Evolutionary conservation across 2,888 invertebrate species (phyloP).

Genomic region (Agonum fuliginosum): DNA sequence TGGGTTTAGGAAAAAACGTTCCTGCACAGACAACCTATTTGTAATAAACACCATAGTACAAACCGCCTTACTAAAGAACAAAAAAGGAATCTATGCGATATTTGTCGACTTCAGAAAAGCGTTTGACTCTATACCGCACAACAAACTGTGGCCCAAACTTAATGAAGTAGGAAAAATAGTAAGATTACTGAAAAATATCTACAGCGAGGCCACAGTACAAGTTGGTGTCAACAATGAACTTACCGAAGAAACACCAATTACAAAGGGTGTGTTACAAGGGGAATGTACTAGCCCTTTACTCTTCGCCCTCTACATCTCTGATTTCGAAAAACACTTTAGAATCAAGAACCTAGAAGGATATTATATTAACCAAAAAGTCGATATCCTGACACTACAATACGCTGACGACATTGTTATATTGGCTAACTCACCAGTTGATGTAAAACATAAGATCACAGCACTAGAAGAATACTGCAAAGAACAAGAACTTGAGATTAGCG

Average conservation of each 20-base stretch:
- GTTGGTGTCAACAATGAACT: neutral
- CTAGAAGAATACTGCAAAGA: neutral
- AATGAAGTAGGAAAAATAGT: constrained; percentile 10
- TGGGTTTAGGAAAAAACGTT: too few species aligned
- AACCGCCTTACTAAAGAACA: neutral
- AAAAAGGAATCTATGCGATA: neutral
- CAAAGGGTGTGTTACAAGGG: neutral
- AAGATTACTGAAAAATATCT: neutral
- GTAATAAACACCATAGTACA: neutral
- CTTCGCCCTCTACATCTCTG: neutral
- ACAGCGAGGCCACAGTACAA: neutral
- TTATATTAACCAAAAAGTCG: neutral
- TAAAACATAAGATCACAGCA: neutral
- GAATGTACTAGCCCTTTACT: too few species aligned
- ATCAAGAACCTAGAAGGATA: neutral
- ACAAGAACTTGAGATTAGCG: neutral
- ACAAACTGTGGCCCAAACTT: neutral
- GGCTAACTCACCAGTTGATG: neutral
- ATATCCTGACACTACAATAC: neutral
- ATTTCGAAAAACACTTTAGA: neutral
- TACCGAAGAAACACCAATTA: neutral
- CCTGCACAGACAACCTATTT: too few species aligned
- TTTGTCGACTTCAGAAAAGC: neutral
- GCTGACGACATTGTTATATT: neutral
- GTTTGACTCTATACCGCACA: neutral